Evolutionary conservation across 2,113 vertebrate species (phyloP), one percentile per base, ranked within the genome.

Genomic region (Oreochromis aureus): DNA sequence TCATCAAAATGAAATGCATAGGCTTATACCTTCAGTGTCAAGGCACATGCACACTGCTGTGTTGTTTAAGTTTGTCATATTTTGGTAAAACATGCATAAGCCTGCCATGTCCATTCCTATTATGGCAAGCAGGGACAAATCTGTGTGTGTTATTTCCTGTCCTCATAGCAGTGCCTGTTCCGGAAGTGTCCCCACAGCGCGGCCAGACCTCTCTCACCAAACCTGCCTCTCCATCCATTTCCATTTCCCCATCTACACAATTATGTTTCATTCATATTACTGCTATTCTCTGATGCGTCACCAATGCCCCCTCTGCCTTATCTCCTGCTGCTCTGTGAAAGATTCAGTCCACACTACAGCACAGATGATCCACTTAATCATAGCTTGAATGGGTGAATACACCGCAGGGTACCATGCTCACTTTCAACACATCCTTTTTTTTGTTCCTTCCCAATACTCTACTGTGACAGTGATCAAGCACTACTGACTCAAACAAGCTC

Each of bases 381-480:
- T 18, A 66, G 61, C 59, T 46, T 80, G 85, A 87, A 90, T 69
- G 39, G 36, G 85, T 10, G 5, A 46, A 16, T 18, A 59, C 63
- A 39, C 34, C 84, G 80, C 81, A 51, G 73, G 84, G 48, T 79
- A 76, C 82, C 55, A 78, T 36, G 63, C 78, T 46, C 34, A 11
- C 61, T 86, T 84, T 80, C 5, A 89, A 19, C 71, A 80, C 39
- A 81, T 86, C 27, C 73, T 81, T 24, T 61, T 81, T 78, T 30
- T 39, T 66, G 32, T 53, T 71, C 39, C 83, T 86, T 82, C 44
- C 58, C 80, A 16, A 44, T 86, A 82, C 44, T 53, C 30, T 27
- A 22, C 44, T 59, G 54, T 87, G 71, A 53, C 84, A 80, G 80
- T 88, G 85, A 91, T 90, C 59, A 56, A 84, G 59, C 44, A 36